Evolutionary conservation across 2,113 vertebrate species (phyloP).

Genomic region (Gadus chalcogrammus): DNA sequence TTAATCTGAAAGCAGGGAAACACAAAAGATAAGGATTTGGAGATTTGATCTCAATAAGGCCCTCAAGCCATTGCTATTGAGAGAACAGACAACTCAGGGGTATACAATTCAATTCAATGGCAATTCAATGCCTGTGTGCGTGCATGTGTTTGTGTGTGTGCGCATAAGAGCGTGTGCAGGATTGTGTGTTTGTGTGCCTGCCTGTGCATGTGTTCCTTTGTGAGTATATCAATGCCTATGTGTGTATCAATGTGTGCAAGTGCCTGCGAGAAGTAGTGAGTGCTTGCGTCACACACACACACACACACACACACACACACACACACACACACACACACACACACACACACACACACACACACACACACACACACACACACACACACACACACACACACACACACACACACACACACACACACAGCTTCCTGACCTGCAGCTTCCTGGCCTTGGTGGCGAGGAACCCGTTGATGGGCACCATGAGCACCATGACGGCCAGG

Average conservation of each 20-base stretch:
- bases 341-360: too few species aligned
- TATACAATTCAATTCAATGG: too few species aligned
- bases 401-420: too few species aligned
- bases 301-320: too few species aligned
- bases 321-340: too few species aligned
- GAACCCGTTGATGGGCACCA: slow-evolving; percentile 83
- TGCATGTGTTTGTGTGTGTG: background rate
- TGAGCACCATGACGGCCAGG: slow-evolving; percentile 80
- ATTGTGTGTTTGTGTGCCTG: background rate
- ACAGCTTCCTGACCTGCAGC: slow-evolving; percentile 78
- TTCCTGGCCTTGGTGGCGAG: slow-evolving; percentile 74
- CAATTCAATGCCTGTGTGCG: background rate
- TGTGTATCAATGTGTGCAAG: background rate
- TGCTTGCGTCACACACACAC: background rate
- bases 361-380: too few species aligned
- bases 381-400: too few species aligned
- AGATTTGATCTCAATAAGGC: too few species aligned
- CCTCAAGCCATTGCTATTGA: too few species aligned
- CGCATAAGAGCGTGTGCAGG: background rate
- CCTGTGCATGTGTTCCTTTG: background rate
- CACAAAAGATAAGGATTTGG: background rate
- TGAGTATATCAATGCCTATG: background rate
- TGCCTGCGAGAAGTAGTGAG: background rate
- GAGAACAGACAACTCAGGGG: too few species aligned
- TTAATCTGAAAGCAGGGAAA: slow-evolving; percentile 70